Evolutionary conservation across 1,140 invertebrate species (phyloP), one percentile per base, ranked within the genome.

Genomic region (Drosophila insularis): DNA sequence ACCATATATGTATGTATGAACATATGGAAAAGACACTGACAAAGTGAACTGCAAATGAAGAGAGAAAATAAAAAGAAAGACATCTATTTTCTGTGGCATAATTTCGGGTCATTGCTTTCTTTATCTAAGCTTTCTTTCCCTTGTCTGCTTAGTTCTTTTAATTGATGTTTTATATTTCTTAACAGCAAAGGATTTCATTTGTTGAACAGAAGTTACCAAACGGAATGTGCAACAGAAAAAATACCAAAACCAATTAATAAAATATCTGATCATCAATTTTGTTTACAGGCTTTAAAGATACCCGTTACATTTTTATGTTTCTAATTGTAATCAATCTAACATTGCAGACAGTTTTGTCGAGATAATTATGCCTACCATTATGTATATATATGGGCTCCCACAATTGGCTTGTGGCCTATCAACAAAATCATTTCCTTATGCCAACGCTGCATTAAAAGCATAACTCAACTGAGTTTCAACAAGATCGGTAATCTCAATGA

Each of bases 401-500:
- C 55, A 58, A 58, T 14, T 35, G 32, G 32, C 27, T 31, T 31
- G 5, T 35, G 35, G 14, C 27, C 54, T 56, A 35, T 56, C 54
- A 64, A 39, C 17, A 23, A 17, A 55, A 35, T 4, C 21, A 53
- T 62, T 59, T 68, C 37, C 21, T 63, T 46, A 53, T 63, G 46
- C 70, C 55, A 67, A 71, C 71, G 63, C 19, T 59, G 17, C 27
- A 27, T 6, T 32, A 68, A 71, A 62, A 39, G 63, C 58, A 81
- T 81, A 74, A 68, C 71, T 78, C 79, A 78, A 19, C 19, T 58
- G 62, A 55, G 31, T 50, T 64, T 67, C 62, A 53, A 62, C 65
- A 59, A 86, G 81, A 78, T 86, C 71, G 54, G 63, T 53, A 71
- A 79, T 79, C 78, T 76, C 60, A 67, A 62, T 81, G 81, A 86